Evolutionary conservation across 92 coral and sea anemone species (phyloP).

Genomic region (Galaxea fascicularis): DNA sequence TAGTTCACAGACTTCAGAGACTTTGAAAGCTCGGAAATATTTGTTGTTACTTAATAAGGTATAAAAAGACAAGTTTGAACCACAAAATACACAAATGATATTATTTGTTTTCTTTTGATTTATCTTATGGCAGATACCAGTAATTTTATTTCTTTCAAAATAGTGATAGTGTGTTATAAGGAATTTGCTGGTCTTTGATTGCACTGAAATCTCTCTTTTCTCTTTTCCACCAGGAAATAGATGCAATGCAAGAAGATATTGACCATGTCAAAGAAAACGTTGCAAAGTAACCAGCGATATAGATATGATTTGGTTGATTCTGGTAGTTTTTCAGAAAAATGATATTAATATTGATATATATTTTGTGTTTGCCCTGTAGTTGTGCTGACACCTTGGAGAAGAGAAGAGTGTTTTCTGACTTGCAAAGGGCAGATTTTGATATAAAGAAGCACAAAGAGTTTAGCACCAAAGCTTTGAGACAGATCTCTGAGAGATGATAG

Average conservation of each 20-base stretch:
- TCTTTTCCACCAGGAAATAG: constrained; percentile 11
- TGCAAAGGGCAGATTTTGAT: constrained; percentile 44
- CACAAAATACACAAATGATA: too few species aligned
- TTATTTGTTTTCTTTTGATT: too few species aligned
- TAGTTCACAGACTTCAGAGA: too few species aligned
- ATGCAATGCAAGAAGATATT: constrained; percentile 32
- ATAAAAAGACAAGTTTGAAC: too few species aligned
- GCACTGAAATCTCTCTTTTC: too few species aligned
- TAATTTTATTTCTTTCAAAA: neutral
- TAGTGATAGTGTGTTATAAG: neutral
- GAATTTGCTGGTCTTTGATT: neutral
- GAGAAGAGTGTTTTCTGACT: constrained; percentile 23
- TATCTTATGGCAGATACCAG: too few species aligned
- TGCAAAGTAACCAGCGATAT: constrained; percentile 9
- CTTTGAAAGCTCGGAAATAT: too few species aligned
- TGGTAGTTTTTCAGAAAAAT: neutral
- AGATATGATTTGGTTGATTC: neutral
- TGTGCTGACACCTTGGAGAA: constrained; percentile 50
- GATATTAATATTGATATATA: neutral
- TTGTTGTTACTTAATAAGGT: too few species aligned
- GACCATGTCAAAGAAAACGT: constrained; percentile 16
- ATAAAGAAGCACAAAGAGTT: neutral
- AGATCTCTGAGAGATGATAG: neutral
- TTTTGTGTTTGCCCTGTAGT: constrained; percentile 11
- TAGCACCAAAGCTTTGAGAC: neutral